These are phyloP conservation scores for Neomicropteryx cornuta DNA, from an alignment of 1,140 invertebrate genomes.

Conservation along the genomic window DNA sequence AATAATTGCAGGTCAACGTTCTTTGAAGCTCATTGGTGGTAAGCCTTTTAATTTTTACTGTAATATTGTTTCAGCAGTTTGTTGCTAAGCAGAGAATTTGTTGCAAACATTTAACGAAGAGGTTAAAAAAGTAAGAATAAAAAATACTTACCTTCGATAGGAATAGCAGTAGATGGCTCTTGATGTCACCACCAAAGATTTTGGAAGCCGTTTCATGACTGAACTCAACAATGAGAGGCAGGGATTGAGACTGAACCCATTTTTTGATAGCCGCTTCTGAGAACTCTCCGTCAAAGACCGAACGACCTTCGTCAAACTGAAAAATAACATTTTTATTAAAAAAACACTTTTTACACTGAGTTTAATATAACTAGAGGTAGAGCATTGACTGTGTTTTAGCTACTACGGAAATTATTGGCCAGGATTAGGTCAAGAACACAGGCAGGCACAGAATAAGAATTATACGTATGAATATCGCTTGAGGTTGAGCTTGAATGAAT, in stretches of 20 bases:
- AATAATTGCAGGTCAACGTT: no score
- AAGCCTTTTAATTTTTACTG: no score
- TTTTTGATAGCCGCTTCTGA: slow-evolving; percentile 59
- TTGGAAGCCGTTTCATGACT: slow-evolving; percentile 92
- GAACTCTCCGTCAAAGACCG: slow-evolving; percentile 63
- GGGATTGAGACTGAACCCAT: slow-evolving; percentile 75
- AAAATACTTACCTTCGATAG: slow-evolving; percentile 59
- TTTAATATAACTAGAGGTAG: no score
- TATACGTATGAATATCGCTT: no score
- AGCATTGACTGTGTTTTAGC: no score
- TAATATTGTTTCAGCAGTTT: no score
- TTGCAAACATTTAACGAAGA: not conserved
- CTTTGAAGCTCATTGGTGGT: no score
- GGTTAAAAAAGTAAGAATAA: not conserved
- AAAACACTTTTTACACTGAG: not conserved
- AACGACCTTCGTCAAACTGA: slow-evolving; percentile 89
- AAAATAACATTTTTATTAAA: slow-evolving; percentile 28
- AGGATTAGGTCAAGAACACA: no score
- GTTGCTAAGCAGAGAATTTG: no score
- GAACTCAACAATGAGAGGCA: slow-evolving; percentile 95
- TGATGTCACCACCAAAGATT: slow-evolving; percentile 97
- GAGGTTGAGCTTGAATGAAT: no score
- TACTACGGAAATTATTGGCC: not conserved
- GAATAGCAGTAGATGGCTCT: slow-evolving; percentile 92
- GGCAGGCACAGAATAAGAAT: no score